Base-by-base conservation (phyloP, 2,888 invertebrate species). In the Enchytraeus crypticus region DNA sequence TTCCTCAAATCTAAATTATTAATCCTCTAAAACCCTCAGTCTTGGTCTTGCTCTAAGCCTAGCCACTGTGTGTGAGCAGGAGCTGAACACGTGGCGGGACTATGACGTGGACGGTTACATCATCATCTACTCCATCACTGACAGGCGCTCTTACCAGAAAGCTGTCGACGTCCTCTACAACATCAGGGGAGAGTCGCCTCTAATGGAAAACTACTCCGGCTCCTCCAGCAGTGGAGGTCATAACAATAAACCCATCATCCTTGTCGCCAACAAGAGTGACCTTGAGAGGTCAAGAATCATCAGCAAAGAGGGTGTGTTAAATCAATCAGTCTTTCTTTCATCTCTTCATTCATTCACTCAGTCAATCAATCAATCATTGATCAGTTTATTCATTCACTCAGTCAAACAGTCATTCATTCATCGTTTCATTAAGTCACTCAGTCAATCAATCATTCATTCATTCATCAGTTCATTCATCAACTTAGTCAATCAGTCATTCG, bases 241-340 rank as follows among this genome's bases (percentile, higher is more conserved):
- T 14, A 30, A 8, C 11, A 3, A 3, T 21, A 60, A 60, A 45
- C 60, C 60, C 11, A 47, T 90, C 56, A 91, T 95, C 63, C 84
- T 95, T 18, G 92, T 92, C 2, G 93, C 90, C 46, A 95, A 95
- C 77, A 95, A 95, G 77, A 89, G 90, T 2, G 95, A 95, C 75
- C 82, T 95, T 71, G 93, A 90, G 0, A 84, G 93, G 68, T 87
- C 90, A 4, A 83, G 93, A 69, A 86, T 87, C 64, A 89, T 95
- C 67, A 82, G 88, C 26, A 84, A 87, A 14, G 87, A 89, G 79
- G 92, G 93, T 92, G 29, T 27, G 29, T 53, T 55, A 23, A 14
- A 21, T 49, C 29, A 14, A 27, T 47, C n/a, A n/a, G n/a, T 3
- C n/a, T 23, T 11, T 21, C 1, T 27, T 23, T 21, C 30, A 1